These are phyloP conservation scores for Malacoraja senta DNA, from an alignment of 2,797 vertebrate genomes.

Conservation along the genomic window DNA sequence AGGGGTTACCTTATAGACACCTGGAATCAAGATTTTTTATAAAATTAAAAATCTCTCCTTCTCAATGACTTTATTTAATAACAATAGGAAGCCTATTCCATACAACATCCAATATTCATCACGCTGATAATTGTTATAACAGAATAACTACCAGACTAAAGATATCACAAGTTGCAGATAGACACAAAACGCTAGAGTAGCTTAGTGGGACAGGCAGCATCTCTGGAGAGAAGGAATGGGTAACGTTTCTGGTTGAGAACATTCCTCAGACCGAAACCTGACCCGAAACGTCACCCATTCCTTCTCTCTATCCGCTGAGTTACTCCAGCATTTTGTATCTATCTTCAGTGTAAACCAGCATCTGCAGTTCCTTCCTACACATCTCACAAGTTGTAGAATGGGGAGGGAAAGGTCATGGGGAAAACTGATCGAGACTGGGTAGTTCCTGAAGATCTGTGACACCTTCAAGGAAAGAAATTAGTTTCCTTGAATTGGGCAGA, in stretches of 20 bases:
- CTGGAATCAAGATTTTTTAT: slow-evolving; percentile 51
- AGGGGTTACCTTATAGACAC: slow-evolving; percentile 94
- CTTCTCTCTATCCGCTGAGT: too few species aligned
- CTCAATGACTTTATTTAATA: neutral
- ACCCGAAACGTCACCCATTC: too few species aligned
- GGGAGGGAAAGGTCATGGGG: neutral
- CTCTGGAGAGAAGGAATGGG: too few species aligned
- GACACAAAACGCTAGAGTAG: neutral
- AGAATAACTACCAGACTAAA: neutral
- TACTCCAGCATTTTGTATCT: too few species aligned
- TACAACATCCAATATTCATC: neutral
- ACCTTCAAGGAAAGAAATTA: too few species aligned
- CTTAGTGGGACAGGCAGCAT: too few species aligned
- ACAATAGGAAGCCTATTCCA: neutral
- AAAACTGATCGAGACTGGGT: too few species aligned
- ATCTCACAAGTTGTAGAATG: neutral
- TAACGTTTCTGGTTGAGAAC: too few species aligned
- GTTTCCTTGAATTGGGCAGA: neutral
- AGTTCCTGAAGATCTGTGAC: neutral
- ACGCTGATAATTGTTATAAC: neutral
- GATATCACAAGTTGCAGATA: neutral
- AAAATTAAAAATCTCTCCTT: neutral
- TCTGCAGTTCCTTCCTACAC: too few species aligned
- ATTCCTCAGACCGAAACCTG: too few species aligned
- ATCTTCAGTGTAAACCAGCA: too few species aligned